These are phyloP conservation scores for Caenorhabditis becei DNA, from an alignment of 2,888 invertebrate genomes.

Conservation along the genomic window DNA sequence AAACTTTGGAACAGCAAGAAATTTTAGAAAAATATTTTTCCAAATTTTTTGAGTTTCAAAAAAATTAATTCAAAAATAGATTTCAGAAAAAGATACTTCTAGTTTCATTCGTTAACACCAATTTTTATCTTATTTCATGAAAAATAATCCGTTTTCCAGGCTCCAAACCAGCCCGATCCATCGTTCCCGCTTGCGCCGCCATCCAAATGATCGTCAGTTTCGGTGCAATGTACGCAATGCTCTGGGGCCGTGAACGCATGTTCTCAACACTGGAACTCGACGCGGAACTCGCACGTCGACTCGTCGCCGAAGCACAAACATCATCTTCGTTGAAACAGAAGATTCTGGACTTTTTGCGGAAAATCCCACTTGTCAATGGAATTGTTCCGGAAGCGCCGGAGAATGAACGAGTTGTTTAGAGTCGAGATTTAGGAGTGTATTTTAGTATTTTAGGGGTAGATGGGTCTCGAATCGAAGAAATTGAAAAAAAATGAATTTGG, in stretches of 20 bases:
- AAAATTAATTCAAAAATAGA: neutral
- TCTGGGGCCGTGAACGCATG: conserved; percentile 77
- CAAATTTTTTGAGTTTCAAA: conserved; percentile 1
- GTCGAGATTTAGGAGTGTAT: neutral
- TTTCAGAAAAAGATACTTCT: neutral
- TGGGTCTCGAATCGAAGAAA: neutral
- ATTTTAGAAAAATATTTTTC: too few relatives aligned
- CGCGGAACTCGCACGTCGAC: conserved; percentile 69
- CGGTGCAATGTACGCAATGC: conserved; percentile 68
- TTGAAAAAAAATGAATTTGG: neutral
- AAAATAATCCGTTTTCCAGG: too few relatives aligned
- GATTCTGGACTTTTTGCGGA: conserved; percentile 59
- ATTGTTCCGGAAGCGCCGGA: conserved; percentile 66
- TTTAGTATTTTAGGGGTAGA: neutral
- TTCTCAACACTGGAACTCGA: conserved; percentile 77
- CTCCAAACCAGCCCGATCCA: conserved; percentile 62
- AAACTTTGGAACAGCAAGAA: too few relatives aligned
- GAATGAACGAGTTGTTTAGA: conserved; percentile 61
- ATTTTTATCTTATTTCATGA: too few relatives aligned
- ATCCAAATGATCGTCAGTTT: conserved; percentile 71
- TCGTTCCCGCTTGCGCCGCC: conserved; percentile 53
- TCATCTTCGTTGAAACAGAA: conserved; percentile 59
- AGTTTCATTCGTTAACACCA: neutral
- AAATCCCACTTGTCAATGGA: conserved; percentile 65
- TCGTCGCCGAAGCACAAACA: conserved; percentile 64